Evolutionary conservation across 1,140 invertebrate species (phyloP), one percentile per base, ranked within the genome.

Genomic region (Brachionus sp.): DNA sequence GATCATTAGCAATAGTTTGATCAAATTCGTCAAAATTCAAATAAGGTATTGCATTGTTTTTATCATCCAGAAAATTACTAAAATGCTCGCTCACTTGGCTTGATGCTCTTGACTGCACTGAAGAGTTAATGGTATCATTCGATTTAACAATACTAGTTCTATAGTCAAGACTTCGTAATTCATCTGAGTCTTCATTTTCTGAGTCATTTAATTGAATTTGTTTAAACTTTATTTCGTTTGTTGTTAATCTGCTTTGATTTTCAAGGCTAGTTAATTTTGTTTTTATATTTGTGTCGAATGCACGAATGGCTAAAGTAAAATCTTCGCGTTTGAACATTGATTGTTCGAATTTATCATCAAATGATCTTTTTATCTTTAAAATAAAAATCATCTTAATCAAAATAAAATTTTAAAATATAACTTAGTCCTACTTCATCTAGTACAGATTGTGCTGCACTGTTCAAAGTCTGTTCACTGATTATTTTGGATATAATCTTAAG

Each of bases 381-480:
- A 73, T 39, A 42, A n/a, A 33, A 25, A 6, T 37, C 16, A 2
- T 2, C 19, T 19, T 7, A 29, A 29, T 29, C 29, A 29, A 29
- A 29, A 29, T 1, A 64, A 64, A 33, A 64, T 9, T n/a, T 5
- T 50, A 5, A 5, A 25, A n/a, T 9, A 4, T 62, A 19, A 19
- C n/a, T 23, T 23, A 62, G 25, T 29, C 2, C 23, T 64, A 78
- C 77, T 37, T 80, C 77, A 66, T 80, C 77, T 6, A 80, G 5
- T 10, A 80, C 77, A 13, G 50, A 57, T 6, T 80, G 77, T 5
- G 77, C 46, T 29, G 77, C 77, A n/a, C 50, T 57, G 29, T 80
- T 80, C 29, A 80, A 66, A 25, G 77, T 80, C 23, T 25, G 50
- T 16, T 80, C 77, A 42, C 12, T 80, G 19, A 10, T 66, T 37